A percentile compares a stretch with the other conserved stretches of the same genome.
phyloP scores from a whole-genome alignment of 2,113 vertebrate genomes.

The Phrynosoma blainvillii region DNA sequence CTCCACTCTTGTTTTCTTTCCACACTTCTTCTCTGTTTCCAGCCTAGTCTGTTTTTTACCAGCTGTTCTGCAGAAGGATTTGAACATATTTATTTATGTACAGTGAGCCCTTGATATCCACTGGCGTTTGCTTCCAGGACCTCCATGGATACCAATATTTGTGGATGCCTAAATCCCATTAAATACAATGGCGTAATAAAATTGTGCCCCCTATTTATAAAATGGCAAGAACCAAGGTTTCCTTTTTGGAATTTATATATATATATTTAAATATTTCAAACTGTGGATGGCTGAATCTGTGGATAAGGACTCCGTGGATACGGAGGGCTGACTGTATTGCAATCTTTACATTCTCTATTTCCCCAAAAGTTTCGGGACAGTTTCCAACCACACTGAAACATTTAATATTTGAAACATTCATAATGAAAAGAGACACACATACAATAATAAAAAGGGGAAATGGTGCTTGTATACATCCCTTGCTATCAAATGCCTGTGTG shows the following conservation, averaged over 20 bases:
- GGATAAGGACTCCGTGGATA: too few relatives aligned
- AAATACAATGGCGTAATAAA: too few relatives aligned
- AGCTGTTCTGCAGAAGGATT: neutral
- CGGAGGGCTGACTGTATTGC: too few relatives aligned
- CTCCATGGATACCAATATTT: too few relatives aligned
- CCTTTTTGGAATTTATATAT: too few relatives aligned
- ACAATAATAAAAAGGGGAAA: neutral
- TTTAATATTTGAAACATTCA: neutral
- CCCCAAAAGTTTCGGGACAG: neutral
- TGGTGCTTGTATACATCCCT: neutral
- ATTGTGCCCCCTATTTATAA: too few relatives aligned
- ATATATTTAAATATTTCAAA: too few relatives aligned
- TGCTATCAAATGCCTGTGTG: neutral
- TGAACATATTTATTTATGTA: neutral
- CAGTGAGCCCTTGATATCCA: too few relatives aligned
- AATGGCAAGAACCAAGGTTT: too few relatives aligned
- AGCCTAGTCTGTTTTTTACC: neutral
- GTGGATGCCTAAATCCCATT: too few relatives aligned
- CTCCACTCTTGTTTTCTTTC: neutral
- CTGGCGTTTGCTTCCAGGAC: too few relatives aligned
- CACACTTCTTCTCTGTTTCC: neutral
- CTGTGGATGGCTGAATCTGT: too few relatives aligned
- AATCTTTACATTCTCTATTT: neutral
- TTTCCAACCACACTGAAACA: slow-evolving; percentile 2
- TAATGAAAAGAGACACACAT: slow-evolving; percentile 9